Conservation (phyloP, 1,140 invertebrate genomes). For the Tyrophagus putrescentiae region DNA sequence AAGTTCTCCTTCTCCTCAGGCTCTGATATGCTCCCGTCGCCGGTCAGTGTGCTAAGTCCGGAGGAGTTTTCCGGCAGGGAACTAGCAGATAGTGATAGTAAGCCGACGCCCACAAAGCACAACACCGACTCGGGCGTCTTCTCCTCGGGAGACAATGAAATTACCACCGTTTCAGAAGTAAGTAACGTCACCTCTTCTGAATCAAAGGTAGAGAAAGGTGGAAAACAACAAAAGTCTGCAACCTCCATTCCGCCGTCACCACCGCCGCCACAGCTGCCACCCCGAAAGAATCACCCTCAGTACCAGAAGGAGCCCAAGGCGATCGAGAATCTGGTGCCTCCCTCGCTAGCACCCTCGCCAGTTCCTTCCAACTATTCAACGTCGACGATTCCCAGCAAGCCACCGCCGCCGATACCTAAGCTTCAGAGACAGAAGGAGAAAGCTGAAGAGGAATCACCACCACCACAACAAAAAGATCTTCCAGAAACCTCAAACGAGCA, state of each 20-base stretch:
- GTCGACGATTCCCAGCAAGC: neutral
- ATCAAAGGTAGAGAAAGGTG: too few species aligned
- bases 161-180: too few species aligned
- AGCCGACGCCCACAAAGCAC: too few species aligned
- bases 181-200: too few species aligned
- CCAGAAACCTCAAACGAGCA: neutral
- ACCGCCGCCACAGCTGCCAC: slow-evolving; percentile 9
- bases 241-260: neutral
- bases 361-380: neutral
- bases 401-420: slow-evolving; percentile 1
- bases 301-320: too few species aligned
- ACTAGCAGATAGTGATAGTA: too few species aligned
- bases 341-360: neutral
- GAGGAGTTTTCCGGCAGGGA: too few species aligned
- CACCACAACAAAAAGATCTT: neutral
- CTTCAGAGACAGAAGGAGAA: neutral
- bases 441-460: neutral
- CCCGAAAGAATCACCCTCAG: too few species aligned
- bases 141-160: neutral
- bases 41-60: too few species aligned
- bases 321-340: neutral
- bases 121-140: neutral
- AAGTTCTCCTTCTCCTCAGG: slow-evolving; percentile 5
- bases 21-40: neutral
- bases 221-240: too few species aligned